These are phyloP conservation scores for Antennarius maculatus DNA, from an alignment of 2,797 vertebrate species.

Conservation along the genomic window DNA sequence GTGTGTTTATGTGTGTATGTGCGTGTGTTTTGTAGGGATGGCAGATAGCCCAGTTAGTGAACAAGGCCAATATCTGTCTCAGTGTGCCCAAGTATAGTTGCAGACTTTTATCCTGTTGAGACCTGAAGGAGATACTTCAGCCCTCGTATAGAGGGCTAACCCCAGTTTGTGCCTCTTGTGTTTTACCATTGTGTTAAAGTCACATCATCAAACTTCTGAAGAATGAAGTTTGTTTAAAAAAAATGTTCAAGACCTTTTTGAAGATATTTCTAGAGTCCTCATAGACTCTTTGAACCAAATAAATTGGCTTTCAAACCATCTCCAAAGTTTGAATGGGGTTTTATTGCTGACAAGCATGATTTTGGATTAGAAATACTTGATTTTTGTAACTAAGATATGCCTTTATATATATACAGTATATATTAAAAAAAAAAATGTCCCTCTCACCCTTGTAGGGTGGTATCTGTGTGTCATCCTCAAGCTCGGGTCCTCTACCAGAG, in stretches of 20 bases:
- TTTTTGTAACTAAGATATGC: too few species aligned
- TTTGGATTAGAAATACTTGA: too few species aligned
- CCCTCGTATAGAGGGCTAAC: constrained; percentile 27
- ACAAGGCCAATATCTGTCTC: constrained; percentile 72
- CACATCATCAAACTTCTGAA: background rate
- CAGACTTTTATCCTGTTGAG: constrained; percentile 51
- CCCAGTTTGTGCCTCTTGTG: constrained; percentile 14
- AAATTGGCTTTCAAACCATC: background rate
- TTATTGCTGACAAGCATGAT: too few species aligned
- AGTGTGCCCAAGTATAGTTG: constrained; percentile 68
- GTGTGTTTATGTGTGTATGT: constrained; percentile 32
- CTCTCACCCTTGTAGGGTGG: too few species aligned
- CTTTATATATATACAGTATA: too few species aligned
- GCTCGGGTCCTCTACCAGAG: too few species aligned
- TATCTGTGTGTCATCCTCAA: too few species aligned
- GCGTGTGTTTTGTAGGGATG: constrained; percentile 56
- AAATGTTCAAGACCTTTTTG: background rate
- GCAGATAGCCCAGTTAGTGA: constrained; percentile 73
- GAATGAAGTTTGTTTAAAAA: background rate
- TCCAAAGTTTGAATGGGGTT: too few species aligned
- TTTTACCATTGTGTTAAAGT: background rate
- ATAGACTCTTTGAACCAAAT: constrained; percentile 2
- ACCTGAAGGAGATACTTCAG: constrained; percentile 41
- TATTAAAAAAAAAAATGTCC: too few species aligned
- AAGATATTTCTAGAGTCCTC: constrained; percentile 10